phyloP scores from a whole-genome alignment of 2,113 vertebrate species.

The Paralichthys olivaceus region DNA sequence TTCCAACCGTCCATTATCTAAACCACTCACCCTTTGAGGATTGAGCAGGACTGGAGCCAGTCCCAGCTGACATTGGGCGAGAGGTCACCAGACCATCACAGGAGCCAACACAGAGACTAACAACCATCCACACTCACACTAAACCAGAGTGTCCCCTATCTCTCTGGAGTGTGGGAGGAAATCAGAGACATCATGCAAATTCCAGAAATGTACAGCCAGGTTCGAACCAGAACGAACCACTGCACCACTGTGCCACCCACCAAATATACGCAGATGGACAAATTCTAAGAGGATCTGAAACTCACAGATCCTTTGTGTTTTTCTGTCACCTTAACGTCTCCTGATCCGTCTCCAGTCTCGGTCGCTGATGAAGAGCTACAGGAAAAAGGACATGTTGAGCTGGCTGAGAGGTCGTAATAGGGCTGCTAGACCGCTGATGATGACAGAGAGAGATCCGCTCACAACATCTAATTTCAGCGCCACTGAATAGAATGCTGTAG shows the following conservation, averaged over 20 bases:
- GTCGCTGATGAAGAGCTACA: constrained; percentile 38
- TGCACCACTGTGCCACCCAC: not conserved
- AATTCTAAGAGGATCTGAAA: not conserved
- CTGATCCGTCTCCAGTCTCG: constrained; percentile 17
- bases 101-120: too few species aligned
- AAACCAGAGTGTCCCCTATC: too few species aligned
- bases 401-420: constrained; percentile 57
- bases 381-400: constrained; percentile 37
- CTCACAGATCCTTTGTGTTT: constrained; percentile 1
- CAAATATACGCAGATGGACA: not conserved
- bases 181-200: too few species aligned
- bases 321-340: constrained; percentile 15
- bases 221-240: too few species aligned
- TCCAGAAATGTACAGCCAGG: too few species aligned
- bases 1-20: too few species aligned
- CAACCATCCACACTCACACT: too few species aligned
- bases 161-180: too few species aligned
- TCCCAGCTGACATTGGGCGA: too few species aligned
- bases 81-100: too few species aligned
- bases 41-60: too few species aligned
- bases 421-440: constrained; percentile 40
- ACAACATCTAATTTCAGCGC: constrained; percentile 59
- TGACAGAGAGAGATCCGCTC: constrained; percentile 60
- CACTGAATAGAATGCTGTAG: constrained; percentile 46
- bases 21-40: too few species aligned